These are phyloP conservation scores for Adrianichthys oophorus DNA, from an alignment of 2,797 vertebrate species.

Conservation along the genomic window DNA sequence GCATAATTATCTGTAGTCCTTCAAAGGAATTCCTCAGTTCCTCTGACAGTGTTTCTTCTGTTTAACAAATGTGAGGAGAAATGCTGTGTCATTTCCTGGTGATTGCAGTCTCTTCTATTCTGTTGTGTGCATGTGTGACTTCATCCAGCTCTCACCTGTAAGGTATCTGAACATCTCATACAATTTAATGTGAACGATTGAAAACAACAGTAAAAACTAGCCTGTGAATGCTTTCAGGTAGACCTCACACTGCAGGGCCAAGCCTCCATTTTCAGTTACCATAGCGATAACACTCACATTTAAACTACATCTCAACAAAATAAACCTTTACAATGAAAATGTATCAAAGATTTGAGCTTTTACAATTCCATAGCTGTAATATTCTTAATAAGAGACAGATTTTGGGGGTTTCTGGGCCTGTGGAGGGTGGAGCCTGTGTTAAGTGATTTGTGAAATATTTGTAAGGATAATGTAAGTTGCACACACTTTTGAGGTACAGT, in stretches of 20 bases:
- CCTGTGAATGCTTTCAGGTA: slow-evolving; percentile 19
- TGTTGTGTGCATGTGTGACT: slow-evolving; percentile 18
- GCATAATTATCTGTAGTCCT: slow-evolving; percentile 6
- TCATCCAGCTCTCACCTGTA: slow-evolving; percentile 24
- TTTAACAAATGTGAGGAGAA: slow-evolving; percentile 35
- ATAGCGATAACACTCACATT: too few relatives aligned
- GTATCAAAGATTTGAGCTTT: slow-evolving; percentile 18
- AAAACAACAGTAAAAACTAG: not conserved
- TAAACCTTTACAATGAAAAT: slow-evolving; percentile 35
- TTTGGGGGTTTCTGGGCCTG: too few relatives aligned
- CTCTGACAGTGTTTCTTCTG: slow-evolving; percentile 12
- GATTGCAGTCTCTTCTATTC: slow-evolving; percentile 14
- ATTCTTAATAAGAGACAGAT: too few relatives aligned
- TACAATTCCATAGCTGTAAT: too few relatives aligned
- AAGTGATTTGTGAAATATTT: too few relatives aligned
- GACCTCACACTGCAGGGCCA: slow-evolving; percentile 27
- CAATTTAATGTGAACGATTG: slow-evolving; percentile 15
- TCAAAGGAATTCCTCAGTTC: slow-evolving; percentile 24
- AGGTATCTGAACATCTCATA: slow-evolving; percentile 39
- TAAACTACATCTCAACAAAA: too few relatives aligned
- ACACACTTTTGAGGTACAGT: too few relatives aligned
- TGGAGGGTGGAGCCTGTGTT: too few relatives aligned
- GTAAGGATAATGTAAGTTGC: too few relatives aligned
- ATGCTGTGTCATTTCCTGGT: slow-evolving; percentile 55
- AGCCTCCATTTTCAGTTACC: too few relatives aligned